Evolutionary conservation across 1,140 invertebrate species (phyloP).

Genomic region (Spodoptera frugiperda): DNA sequence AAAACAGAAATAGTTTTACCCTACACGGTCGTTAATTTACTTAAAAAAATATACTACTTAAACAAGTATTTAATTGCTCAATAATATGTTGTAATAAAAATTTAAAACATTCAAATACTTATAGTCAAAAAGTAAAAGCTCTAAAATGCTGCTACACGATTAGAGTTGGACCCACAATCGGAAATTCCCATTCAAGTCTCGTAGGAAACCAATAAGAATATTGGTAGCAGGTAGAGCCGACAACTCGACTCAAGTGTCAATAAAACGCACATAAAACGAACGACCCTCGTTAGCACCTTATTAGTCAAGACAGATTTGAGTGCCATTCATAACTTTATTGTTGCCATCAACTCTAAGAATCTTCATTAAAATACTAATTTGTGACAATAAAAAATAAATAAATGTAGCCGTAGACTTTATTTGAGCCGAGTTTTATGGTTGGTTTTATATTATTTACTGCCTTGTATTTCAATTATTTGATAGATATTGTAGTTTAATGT

Average conservation of each 20-base stretch:
- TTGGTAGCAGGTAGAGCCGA: constrained; percentile 64
- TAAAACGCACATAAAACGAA: constrained; percentile 80
- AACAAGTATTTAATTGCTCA: constrained; percentile 43
- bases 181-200: constrained; percentile 52
- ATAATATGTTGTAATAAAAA: constrained; percentile 48
- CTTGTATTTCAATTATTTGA: constrained; percentile 42
- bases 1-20: not conserved
- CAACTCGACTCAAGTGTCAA: constrained; percentile 68
- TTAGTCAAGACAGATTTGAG: constrained; percentile 77
- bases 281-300: constrained; percentile 80
- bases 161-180: constrained; percentile 30
- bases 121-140: constrained; percentile 36
- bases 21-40: constrained; percentile 36
- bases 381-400: constrained; percentile 50
- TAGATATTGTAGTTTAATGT: constrained; percentile 43
- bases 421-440: constrained; percentile 33
- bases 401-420: constrained; percentile 36
- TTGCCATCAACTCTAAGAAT: constrained; percentile 58
- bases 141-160: constrained; percentile 60
- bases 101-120: constrained; percentile 27
- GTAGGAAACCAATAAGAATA: constrained; percentile 73
- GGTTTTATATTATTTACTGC: constrained; percentile 41
- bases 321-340: constrained; percentile 70
- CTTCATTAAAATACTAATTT: constrained; percentile 52
- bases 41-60: constrained; percentile 31